A percentile compares a stretch with the other conserved stretches of the same genome.
phyloP scores from a whole-genome alignment of 2,113 vertebrate genomes.

The Mus pahari region DNA sequence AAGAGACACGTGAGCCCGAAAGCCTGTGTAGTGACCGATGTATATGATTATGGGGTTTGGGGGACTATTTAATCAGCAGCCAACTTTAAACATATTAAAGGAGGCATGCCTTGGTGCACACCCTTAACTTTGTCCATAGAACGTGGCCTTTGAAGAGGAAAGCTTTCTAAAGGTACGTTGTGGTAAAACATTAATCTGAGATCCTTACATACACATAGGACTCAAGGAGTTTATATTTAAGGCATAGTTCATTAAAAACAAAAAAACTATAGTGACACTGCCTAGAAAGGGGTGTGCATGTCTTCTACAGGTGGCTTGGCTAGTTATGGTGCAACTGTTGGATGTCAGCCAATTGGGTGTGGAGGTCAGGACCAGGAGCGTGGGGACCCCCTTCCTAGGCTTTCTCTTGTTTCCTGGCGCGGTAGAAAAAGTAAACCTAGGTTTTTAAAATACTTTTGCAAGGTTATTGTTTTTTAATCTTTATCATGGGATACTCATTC shows the following conservation, averaged over 20 bases:
- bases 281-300: not conserved
- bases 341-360: not conserved
- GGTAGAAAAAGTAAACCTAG: rapidly evolving
- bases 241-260: not conserved
- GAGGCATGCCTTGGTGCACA: not conserved
- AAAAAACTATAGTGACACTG: not conserved
- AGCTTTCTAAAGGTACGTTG: not conserved
- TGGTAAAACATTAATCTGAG: not conserved
- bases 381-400: not conserved
- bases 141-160: not conserved
- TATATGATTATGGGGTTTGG: no score
- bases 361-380: not conserved
- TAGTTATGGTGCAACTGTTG: not conserved
- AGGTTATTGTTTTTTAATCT: not conserved
- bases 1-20: not conserved
- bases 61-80: not conserved
- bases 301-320: not conserved
- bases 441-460: not conserved
- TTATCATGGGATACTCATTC: no score
- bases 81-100: not conserved
- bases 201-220: not conserved
- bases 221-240: not conserved
- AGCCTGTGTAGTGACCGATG: not conserved
- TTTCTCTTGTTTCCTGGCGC: not conserved
- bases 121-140: not conserved